Base-by-base conservation (phyloP, 2,113 vertebrate genomes). In the Macquaria australasica region DNA sequence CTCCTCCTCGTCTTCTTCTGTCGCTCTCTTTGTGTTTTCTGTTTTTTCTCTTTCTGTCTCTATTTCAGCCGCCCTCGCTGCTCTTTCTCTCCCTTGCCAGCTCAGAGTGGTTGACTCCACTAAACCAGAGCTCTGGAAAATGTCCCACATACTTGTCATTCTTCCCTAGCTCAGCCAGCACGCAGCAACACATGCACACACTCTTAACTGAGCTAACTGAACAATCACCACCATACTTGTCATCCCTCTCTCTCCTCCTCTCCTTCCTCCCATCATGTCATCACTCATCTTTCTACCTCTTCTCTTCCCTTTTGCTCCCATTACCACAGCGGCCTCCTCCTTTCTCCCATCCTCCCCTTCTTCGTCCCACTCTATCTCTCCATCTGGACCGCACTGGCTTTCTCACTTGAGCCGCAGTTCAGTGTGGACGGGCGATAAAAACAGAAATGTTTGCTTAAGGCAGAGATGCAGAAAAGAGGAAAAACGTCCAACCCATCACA, bases 81-180 rank as follows among this genome's bases (percentile, higher is more conserved):
- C 63, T 79, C 82, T 23, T 23, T 77, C 73, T 63, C 83, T 70
- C 58, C 31, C 43, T 78, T 62, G 16, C 25, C 87, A 72, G 62
- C 76, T 88, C 79, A 3, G 15, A 76, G 86, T 72, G 76, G 79
- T 79, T 56, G 69, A 89, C 85, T 89, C 91, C 90, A 88, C 70
- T 83, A 88, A 93, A 89, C 84, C 91, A 87, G 87, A 83, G 92
- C 88, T 91, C 93, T 95, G 94, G 94, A 96, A 94, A 94, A 95
- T 87, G 90, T 94, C 93, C 91, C 90, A 91, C 89, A 95, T 96
- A 93, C 92, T 94, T 95, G 87, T 95, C 95, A 94, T 95, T 96
- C 95, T 91, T 94, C 87, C 64, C 81, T 66, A 81, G 89, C 88
- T 91, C 91, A 79, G 92, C 83, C 87, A 82, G 73, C 81, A 68